Percentiles rank a stretch among this genome's conserved stretches.
These are phyloP conservation scores for Campopleginae sp. DNA, from an alignment of 2,888 invertebrate species.

Conservation along the genomic window DNA sequence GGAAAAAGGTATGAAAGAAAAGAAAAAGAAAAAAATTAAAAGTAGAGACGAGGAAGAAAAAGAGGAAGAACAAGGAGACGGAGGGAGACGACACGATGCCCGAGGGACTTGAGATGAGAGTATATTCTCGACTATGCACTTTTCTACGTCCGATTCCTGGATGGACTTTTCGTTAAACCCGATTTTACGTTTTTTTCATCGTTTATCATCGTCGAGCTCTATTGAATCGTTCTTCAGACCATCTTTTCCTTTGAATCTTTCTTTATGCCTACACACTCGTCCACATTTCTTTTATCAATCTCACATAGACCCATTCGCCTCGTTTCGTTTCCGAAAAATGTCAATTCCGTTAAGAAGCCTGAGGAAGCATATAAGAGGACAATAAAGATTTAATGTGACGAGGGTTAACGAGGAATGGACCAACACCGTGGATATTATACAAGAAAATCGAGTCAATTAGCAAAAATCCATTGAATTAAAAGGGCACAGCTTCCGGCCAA, in stretches of 20 bases:
- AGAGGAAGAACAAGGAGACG: not conserved
- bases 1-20: constrained; percentile 3
- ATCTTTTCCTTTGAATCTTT: not conserved
- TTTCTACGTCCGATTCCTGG: constrained; percentile 25
- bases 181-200: constrained; percentile 28
- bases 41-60: not conserved
- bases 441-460: too few species aligned
- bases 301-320: not conserved
- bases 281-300: constrained; percentile 1
- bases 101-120: constrained; percentile 27
- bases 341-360: not conserved
- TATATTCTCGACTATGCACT: constrained; percentile 47
- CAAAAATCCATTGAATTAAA: too few species aligned
- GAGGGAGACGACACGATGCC: not conserved
- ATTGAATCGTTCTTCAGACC: constrained; percentile 27
- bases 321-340: not conserved
- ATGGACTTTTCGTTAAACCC: constrained; percentile 43
- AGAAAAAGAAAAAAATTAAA: not conserved
- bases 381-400: not conserved
- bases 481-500: too few species aligned
- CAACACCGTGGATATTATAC: too few species aligned
- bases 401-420: too few species aligned
- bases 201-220: constrained; percentile 10
- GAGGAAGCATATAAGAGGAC: not conserved
- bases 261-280: not conserved